Base-by-base conservation (phyloP, 2,797 vertebrate species). In the Threskiornis aethiopicus region DNA sequence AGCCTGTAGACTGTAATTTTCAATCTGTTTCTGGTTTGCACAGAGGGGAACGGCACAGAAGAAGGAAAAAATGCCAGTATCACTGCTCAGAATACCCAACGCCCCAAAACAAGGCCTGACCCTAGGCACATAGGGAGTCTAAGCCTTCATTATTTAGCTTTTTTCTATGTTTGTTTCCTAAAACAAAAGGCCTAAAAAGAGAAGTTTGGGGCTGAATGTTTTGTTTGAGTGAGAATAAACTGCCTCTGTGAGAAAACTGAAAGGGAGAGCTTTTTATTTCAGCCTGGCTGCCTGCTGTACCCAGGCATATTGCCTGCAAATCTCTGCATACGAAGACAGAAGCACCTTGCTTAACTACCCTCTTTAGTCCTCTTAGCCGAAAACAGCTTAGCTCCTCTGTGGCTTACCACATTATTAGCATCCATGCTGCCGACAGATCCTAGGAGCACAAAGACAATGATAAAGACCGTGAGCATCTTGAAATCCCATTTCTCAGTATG, bases 61-160 rank as follows among this genome's bases (percentile, higher is more conserved):
- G 10, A 81, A 24, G 47, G 11, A 6, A 59, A 80, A 72, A 11
- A 37, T n/a, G 12, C 9, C 0, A 0, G 0, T 15, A 52, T 11
- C 37, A 33, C 16, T 17, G 14, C 69, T 65, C 28, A 75, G 28
- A 57, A 67, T 21, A 72, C 6, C 8, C 37, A 62, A 2, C 9
- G 19, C 9, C 15, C 11, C 16, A 64, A 24, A 37, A 47, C n/a
- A 69, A 46, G n/a, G 57, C 22, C 49, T 29, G 39, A 41, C 11
- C 16, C 14, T 10, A 29, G 24, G 24, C 13, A 69, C 20, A 1
- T 80, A n/a, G 37, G 31, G 20, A 64, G 17, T 28, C 51, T 59
- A 29, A 49, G 28, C 28, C 33, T 55, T 70, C 67, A 65, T 41
- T 22, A 76, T 26, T 87, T 46, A 54, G 11, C 11, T 52, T 67